These are phyloP conservation scores for Dermolepida albohirtum DNA, from an alignment of 2,888 invertebrate species.

Conservation along the genomic window DNA sequence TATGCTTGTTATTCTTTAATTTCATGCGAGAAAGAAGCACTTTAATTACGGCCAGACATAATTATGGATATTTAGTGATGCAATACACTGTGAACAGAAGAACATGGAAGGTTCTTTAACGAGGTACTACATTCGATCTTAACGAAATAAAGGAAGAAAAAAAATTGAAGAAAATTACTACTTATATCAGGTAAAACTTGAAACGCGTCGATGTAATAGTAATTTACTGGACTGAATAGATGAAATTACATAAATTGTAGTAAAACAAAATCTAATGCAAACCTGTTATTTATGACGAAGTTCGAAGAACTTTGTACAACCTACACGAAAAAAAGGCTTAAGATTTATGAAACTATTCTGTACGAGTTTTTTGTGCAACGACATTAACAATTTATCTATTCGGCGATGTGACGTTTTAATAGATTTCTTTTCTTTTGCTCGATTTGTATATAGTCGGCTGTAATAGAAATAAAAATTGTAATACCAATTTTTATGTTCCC, in stretches of 20 bases:
- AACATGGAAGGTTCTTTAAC: constrained; percentile 18
- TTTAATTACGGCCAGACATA: constrained; percentile 29
- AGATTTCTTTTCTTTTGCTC: too few species aligned
- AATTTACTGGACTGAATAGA: not conserved
- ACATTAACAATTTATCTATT: too few species aligned
- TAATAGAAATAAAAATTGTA: too few species aligned
- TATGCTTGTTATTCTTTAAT: constrained; percentile 30
- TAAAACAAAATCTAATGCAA: constrained; percentile 18
- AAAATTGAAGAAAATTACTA: constrained; percentile 22
- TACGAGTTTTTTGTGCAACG: too few species aligned
- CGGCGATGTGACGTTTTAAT: too few species aligned
- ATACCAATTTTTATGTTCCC: too few species aligned
- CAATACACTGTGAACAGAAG: constrained; percentile 17
- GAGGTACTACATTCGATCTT: constrained; percentile 15
- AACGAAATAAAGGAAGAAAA: constrained; percentile 7
- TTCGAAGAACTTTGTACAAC: constrained; percentile 14
- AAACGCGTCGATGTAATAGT: constrained; percentile 1
- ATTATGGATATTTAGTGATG: constrained; percentile 34
- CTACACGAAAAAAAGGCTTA: not conserved
- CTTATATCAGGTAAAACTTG: constrained; percentile 1
- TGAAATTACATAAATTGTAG: constrained; percentile 26
- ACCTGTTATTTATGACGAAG: constrained; percentile 22
- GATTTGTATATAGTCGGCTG: too few species aligned
- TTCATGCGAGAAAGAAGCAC: constrained; percentile 16
- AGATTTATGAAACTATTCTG: too few species aligned